Percentiles rank a stretch among this genome's conserved stretches.
Conservation (phyloP, 2,797 vertebrate genomes). For the Chanos chanos region DNA sequence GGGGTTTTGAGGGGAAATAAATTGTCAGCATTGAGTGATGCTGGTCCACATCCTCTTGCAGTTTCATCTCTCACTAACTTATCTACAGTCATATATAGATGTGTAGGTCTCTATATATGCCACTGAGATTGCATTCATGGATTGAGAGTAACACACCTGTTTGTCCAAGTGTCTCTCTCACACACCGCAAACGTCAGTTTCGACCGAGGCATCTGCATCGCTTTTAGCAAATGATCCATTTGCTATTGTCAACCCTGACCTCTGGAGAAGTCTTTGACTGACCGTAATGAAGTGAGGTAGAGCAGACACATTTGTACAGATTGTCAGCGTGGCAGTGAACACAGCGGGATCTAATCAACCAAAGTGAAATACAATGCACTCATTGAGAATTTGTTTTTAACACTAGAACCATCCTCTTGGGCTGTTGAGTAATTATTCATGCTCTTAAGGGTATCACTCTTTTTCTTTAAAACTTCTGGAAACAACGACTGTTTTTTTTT, state of each 20-base stretch:
- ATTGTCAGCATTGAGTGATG: constrained; percentile 51
- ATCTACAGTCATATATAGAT: constrained; percentile 73
- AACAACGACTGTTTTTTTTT: too few species aligned
- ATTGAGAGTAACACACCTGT: constrained; percentile 72
- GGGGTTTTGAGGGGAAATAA: constrained; percentile 72
- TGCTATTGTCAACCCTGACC: constrained; percentile 67
- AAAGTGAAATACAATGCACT: too few species aligned
- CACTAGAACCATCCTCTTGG: too few species aligned
- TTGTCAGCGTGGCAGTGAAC: constrained; percentile 37
- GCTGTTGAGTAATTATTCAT: too few species aligned
- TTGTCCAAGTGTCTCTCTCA: constrained; percentile 66
- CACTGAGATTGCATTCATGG: constrained; percentile 58
- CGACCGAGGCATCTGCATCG: constrained; percentile 62
- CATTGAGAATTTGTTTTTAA: too few species aligned
- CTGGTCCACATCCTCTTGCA: constrained; percentile 45
- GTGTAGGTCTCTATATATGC: constrained; percentile 72
- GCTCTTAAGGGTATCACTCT: neutral
- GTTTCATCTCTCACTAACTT: constrained; percentile 37
- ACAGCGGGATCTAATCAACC: too few species aligned
- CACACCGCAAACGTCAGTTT: constrained; percentile 67
- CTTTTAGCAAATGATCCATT: constrained; percentile 61
- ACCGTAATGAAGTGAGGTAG: constrained; percentile 51
- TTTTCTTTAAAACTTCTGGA: neutral
- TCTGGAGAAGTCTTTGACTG: constrained; percentile 60
- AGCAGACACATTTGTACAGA: constrained; percentile 55